Percentiles rank a stretch among this genome's conserved stretches.
phyloP scores from a whole-genome alignment of 2,797 vertebrate genomes.

The Acanthiza pusilla region DNA sequence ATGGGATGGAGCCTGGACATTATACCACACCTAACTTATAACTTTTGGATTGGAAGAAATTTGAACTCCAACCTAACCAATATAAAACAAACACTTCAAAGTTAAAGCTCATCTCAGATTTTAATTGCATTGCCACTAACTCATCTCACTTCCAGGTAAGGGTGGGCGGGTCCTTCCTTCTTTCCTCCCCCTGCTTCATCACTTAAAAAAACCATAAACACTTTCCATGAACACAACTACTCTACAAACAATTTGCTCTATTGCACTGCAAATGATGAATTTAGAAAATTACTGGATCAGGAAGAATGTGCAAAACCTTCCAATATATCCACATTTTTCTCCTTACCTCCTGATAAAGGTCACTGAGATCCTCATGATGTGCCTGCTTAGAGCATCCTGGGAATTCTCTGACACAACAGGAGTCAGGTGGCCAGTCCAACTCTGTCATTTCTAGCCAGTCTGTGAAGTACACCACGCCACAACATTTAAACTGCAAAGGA shows the following conservation, averaged over 20 bases:
- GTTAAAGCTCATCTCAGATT: background rate
- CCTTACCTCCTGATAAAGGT: constrained; percentile 94
- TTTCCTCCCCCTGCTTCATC: background rate
- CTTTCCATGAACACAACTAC: background rate
- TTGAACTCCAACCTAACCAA: background rate
- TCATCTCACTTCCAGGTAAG: background rate
- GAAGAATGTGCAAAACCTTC: background rate
- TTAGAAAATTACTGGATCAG: background rate
- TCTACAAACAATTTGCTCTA: background rate
- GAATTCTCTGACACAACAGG: constrained; percentile 93
- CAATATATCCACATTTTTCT: background rate
- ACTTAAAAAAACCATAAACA: background rate
- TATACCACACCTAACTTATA: background rate
- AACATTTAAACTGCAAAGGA: constrained; percentile 90
- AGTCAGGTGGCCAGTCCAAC: constrained; percentile 98
- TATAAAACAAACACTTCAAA: background rate
- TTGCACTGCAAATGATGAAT: background rate
- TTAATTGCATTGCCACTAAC: background rate
- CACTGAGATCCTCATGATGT: constrained; percentile 90
- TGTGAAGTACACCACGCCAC: constrained; percentile 97
- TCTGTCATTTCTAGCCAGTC: constrained; percentile 99
- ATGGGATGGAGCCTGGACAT: background rate
- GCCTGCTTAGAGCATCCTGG: constrained; percentile 92
- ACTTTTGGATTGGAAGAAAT: background rate
- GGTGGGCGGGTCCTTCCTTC: background rate